phyloP scores from a whole-genome alignment of 2,797 vertebrate species.

The Heteromormyrus szaboi region DNA sequence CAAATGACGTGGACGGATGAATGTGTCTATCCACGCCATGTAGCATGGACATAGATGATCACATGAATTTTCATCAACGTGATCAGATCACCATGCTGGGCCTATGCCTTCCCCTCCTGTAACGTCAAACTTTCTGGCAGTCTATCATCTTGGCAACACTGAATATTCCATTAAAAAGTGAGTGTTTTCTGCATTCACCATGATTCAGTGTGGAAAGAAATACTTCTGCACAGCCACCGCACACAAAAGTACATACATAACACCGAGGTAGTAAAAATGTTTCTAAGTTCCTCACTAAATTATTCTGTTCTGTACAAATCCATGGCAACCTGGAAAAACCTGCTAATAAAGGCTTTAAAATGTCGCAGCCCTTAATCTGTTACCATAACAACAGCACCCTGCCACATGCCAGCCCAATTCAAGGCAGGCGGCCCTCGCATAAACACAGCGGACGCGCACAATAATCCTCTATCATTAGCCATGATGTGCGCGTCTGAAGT shows the following conservation, averaged over 20 bases:
- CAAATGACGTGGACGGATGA: background rate
- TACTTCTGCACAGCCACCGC: background rate
- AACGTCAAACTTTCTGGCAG: background rate
- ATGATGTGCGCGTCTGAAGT: background rate
- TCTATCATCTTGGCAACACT: background rate
- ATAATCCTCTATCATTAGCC: background rate
- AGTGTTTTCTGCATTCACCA: background rate
- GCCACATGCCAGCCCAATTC: conserved; percentile 24
- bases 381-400: conserved; percentile 55
- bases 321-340: conserved; percentile 40
- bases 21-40: background rate
- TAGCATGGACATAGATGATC: background rate
- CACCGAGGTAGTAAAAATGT: background rate
- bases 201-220: background rate
- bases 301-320: conserved; percentile 33
- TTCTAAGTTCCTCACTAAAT: conserved; percentile 3
- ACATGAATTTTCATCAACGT: background rate
- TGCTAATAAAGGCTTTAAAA: conserved; percentile 29
- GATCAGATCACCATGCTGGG: background rate
- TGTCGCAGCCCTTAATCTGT: conserved; percentile 50
- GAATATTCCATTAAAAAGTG: background rate
- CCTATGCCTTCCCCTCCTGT: background rate
- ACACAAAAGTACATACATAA: background rate
- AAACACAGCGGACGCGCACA: conserved; percentile 2
- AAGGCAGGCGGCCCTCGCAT: conserved; percentile 15